These are phyloP conservation scores for Micropoecilia bifurca DNA, from an alignment of 2,797 vertebrate genomes.

Conservation along the genomic window DNA sequence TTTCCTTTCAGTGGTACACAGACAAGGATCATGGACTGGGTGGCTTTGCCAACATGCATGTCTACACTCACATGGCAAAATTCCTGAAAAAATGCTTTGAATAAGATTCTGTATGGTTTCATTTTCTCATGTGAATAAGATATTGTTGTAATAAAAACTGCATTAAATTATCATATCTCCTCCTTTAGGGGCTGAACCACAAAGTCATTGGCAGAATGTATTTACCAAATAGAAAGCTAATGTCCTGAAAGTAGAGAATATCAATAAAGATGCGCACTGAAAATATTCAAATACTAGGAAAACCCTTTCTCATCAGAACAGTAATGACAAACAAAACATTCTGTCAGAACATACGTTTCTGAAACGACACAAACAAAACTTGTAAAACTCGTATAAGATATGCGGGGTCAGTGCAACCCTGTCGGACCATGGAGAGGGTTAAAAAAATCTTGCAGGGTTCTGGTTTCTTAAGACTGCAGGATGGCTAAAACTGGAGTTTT, in stretches of 20 bases:
- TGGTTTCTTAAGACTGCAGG: no score
- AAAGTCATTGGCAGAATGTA: not conserved
- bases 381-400: no score
- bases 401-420: no score
- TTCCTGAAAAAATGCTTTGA: slow-evolving; percentile 91
- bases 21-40: slow-evolving; percentile 91
- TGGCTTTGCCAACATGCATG: slow-evolving; percentile 87
- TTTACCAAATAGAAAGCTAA: not conserved
- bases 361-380: no score
- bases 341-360: no score
- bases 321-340: not conserved
- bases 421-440: no score
- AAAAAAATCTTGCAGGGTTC: no score
- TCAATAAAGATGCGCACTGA: not conserved
- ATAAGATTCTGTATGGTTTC: slow-evolving; percentile 30
- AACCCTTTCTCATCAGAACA: not conserved
- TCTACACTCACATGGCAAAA: slow-evolving; percentile 94
- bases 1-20: slow-evolving; percentile 90
- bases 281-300: not conserved
- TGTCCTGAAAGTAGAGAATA: not conserved
- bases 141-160: not conserved
- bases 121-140: slow-evolving; percentile 20
- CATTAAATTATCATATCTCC: not conserved
- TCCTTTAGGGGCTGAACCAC: not conserved
- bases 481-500: not conserved